Evolutionary conservation across 1,140 invertebrate species (phyloP), one percentile per base, ranked within the genome.

Genomic region (Drosophila miranda): DNA sequence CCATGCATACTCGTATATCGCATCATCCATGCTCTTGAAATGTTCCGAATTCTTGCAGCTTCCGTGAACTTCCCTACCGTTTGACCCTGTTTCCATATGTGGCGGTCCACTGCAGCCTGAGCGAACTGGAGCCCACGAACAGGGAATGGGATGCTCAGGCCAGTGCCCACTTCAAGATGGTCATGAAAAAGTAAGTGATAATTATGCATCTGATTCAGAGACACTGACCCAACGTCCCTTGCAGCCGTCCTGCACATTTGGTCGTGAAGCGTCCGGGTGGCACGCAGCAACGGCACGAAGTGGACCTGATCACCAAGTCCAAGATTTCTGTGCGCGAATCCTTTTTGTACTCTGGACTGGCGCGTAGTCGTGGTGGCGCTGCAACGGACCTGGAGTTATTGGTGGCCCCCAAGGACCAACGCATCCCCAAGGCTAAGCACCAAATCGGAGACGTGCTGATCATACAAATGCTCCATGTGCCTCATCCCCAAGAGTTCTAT

Each of bases 321-420:
- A 23, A 38, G 0, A 83, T 83, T 44, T 90, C 87, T 6, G 46
- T 90, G 3, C 77, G 78, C 1, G 80, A 90, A 8, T 51, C 89
- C 54, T 89, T 90, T 74, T 69, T 90, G 66, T 90, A 90, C 46
- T 59, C 87, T 4, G 89, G 84, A 42, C 28, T 83, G 68, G 89
- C 83, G 23, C 54, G 57, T 13, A 34, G 46, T 6, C 42, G 52
- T 11, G 23, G 23, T n/a, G 48, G 23, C n/a, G 21, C 30, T 6
- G 16, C 6, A 11, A 14, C 16, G 26, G 9, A 41, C 14, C n/a
- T 41, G 46, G 5, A 21, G 13, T 5, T 14, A 2, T 44, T 61
- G 38, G 11, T 42, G 4, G 76, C 80, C 2, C 16, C 62, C 2
- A 0, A 0, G 1, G 8, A 28, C 3, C 68, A 74, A 6, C 50